Base-by-base conservation (phyloP, 2,113 vertebrate genomes). In the Salvelinus fontinalis region DNA sequence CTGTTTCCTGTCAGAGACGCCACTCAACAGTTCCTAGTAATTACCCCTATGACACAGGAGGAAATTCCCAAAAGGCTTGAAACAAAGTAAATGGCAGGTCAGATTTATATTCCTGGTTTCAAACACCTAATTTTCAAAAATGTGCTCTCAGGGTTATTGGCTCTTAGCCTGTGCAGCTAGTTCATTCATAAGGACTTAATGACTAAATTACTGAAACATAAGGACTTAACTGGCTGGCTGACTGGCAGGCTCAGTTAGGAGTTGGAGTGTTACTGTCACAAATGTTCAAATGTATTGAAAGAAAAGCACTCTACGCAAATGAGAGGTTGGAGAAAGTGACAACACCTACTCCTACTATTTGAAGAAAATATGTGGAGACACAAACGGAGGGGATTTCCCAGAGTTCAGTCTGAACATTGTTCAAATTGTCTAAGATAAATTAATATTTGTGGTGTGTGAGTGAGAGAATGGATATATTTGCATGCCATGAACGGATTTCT, bases 21-120 rank as follows among this genome's bases (percentile, higher is more conserved):
- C 77, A 39, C 77, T 1, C 22, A 11, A 69, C 86, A 70, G 71
- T 89, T 91, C 88, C 85, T 85, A 76, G 76, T 90, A 87, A 90
- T 81, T 81, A 44, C 75, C 76, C 27, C 74, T 80, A 82, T 77
- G 85, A 85, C 73, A 64, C n/a, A 60, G 18, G 49, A 91, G 93
- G 90, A 92, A 92, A 92, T 92, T 93, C 91, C 92, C 90, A 88
- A 87, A 78, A 83, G 77, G 89, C 83, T 74, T 71, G 73, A 84
- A 80, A 76, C 67, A 66, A 31, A 57, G 26, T 24, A 14, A 76
- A 39, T 27, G 60, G 4, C 34, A 20, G 74, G 62, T 44, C 39
- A 44, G 13, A 18, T 54, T 54, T 54, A 54, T 18, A 54, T 54
- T 18, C 16, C 49, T 1, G 8, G 18, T 44, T 39, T 39, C 34